Evolutionary conservation across 2,797 vertebrate species (phyloP), one percentile per base, ranked within the genome.

Genomic region (Bovichtus diacanthus): DNA sequence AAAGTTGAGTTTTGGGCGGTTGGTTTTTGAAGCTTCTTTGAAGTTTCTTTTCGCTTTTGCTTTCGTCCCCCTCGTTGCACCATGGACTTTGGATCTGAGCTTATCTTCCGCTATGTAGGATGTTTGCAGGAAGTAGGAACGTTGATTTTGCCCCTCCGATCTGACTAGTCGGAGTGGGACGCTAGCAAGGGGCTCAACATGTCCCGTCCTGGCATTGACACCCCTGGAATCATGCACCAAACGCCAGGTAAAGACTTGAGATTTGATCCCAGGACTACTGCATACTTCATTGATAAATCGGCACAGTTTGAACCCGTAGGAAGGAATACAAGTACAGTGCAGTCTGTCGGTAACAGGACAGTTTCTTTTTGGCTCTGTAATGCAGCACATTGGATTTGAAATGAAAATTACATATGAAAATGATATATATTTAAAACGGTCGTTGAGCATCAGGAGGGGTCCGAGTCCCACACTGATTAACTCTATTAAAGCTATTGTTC

Each of bases 181-280:
- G 11, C 47, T 50, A 61, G 66, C 44, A 73, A 70, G 76, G 70
- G 80, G 62, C 74, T 70, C 70, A 59, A 63, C 73, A 64, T 56
- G 84, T 86, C 77, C 81, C 75, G 36, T 73, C 53, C 53, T 68
- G 50, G 65, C 63, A 86, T 72, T 60, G 55, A 56, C 29, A 69
- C 60, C 58, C 65, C 67, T 79, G 85, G 71, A 91, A 86, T 68
- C 60, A 92, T 92, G 92, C 92, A 74, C 54, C 77, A 81, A 54
- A 87, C 70, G 78, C 66, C 87, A 95, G 94, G 94, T 95, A 93
- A 93, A 80, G 47, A n/a, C 29, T 68, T 63, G 31, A 9, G 23
- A 60, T 62, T 61, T 19, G 36, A 46, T 36, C n/a, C 4, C 2
- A n/a, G 23, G 56, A 54, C 41, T 0, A 47, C 5, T 60, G 38